These are phyloP conservation scores for Hetaerina titia DNA, from an alignment of 2,888 invertebrate genomes.

Conservation along the genomic window DNA sequence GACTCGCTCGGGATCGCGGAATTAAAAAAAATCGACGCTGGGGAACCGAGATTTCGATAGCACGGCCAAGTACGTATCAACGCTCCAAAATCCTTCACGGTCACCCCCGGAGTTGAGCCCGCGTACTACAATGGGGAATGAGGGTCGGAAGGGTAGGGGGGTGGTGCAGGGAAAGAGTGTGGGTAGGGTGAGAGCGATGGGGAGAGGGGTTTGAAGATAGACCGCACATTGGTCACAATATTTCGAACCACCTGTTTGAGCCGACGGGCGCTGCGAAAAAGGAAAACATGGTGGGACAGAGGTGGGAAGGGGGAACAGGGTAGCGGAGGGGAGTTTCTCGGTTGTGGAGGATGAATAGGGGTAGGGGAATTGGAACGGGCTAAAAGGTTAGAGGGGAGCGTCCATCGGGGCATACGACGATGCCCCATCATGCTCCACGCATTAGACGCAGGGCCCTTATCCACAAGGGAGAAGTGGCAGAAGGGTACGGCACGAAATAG, in stretches of 20 bases:
- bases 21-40: not conserved
- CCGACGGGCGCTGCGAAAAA: not conserved
- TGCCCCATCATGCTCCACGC: too few species aligned
- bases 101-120: not conserved
- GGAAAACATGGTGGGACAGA: not conserved
- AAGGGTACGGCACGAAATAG: too few species aligned
- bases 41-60: not conserved
- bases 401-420: not conserved
- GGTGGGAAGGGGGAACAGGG: not conserved
- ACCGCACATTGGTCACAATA: slow-evolving; percentile 46
- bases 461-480: too few species aligned
- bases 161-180: not conserved
- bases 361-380: not conserved
- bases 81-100: not conserved
- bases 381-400: not conserved
- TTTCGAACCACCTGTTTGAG: slow-evolving; percentile 54
- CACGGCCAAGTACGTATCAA: not conserved
- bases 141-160: too few species aligned
- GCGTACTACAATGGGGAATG: not conserved
- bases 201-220: not conserved
- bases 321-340: not conserved
- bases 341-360: not conserved
- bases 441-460: too few species aligned
- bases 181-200: not conserved
- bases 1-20: not conserved